Conservation (phyloP, 2,797 vertebrate species). For the Coluber constrictor region DNA sequence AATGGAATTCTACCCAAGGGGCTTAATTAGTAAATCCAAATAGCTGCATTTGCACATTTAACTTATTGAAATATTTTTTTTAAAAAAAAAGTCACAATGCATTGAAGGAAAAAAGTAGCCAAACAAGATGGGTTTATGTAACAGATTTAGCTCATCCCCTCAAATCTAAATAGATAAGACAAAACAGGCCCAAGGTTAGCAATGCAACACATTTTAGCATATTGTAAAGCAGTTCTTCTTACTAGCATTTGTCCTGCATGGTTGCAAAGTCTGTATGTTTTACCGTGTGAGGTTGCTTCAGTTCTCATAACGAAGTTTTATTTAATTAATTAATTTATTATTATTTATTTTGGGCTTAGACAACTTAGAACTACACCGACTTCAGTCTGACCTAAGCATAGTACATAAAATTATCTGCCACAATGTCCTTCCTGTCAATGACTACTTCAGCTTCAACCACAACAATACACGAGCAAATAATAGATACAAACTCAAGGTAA, state of each 20-base stretch:
- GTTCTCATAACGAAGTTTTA: not conserved
- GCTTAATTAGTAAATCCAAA: not conserved
- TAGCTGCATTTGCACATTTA: not conserved
- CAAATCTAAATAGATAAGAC: not conserved
- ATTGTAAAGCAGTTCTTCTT: not conserved
- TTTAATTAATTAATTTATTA: too few species aligned
- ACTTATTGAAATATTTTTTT: not conserved
- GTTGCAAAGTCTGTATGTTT: not conserved
- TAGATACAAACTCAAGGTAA: too few species aligned
- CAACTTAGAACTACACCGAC: too few species aligned
- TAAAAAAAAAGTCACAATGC: not conserved
- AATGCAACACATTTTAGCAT: not conserved
- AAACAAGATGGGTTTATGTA: not conserved
- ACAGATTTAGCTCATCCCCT: not conserved
- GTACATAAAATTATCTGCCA: too few species aligned
- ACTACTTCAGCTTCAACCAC: too few species aligned
- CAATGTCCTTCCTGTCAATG: too few species aligned
- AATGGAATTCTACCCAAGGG: not conserved
- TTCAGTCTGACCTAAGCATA: too few species aligned
- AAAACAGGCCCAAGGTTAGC: not conserved
- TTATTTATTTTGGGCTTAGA: too few species aligned
- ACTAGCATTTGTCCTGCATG: not conserved
- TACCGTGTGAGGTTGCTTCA: not conserved
- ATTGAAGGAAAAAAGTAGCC: not conserved
- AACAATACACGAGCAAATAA: too few species aligned